phyloP scores from a whole-genome alignment of 1,140 invertebrate species.

The Atta texana region DNA sequence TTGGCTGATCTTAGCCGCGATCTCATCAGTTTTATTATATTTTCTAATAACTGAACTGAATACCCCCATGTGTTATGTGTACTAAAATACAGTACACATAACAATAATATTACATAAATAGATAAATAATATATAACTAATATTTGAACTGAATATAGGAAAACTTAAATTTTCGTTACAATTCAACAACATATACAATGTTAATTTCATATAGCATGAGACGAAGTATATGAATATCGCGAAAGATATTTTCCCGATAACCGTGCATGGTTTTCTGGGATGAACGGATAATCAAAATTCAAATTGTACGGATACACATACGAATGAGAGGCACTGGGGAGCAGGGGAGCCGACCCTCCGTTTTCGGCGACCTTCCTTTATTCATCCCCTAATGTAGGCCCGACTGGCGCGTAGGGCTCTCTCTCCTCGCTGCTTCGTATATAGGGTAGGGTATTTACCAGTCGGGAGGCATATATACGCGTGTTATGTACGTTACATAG shows the following conservation, averaged over 20 bases:
- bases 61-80: no score
- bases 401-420: conserved; percentile 62
- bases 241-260: conserved; percentile 18
- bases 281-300: background rate
- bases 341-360: conserved; percentile 71
- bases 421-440: conserved; percentile 62
- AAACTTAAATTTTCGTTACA: background rate
- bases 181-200: background rate
- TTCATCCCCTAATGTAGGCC: conserved; percentile 79
- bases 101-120: background rate
- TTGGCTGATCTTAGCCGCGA: conserved; percentile 16
- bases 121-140: background rate
- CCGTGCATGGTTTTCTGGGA: background rate
- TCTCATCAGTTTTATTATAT: background rate
- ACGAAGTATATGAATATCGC: background rate
- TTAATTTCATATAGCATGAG: background rate
- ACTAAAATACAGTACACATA: background rate
- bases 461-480: conserved; percentile 48
- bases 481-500: conserved; percentile 43
- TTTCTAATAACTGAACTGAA: conserved; percentile 2
- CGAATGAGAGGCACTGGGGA: conserved; percentile 59
- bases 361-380: conserved; percentile 78
- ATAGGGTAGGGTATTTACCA: conserved; percentile 69
- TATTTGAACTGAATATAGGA: background rate
- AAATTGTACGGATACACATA: background rate